These are phyloP conservation scores for Drosophila subsilvestris DNA, from an alignment of 2,888 invertebrate species.

Conservation along the genomic window DNA sequence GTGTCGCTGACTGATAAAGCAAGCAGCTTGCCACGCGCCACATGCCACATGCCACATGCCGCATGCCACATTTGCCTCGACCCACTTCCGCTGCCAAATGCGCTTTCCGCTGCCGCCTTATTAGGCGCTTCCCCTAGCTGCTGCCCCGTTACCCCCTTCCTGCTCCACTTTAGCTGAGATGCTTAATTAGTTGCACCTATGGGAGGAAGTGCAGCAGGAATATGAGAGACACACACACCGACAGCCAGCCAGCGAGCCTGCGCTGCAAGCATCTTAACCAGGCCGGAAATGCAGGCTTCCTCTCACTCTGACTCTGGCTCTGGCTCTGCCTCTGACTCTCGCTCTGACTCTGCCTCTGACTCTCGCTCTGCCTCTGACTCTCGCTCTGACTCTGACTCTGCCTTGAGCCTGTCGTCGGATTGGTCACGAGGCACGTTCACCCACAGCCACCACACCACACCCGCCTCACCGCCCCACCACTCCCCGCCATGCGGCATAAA, in stretches of 20 bases:
- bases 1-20: constrained; percentile 56
- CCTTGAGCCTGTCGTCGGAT: neutral
- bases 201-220: constrained; percentile 42
- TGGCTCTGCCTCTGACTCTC: neutral
- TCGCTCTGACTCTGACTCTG: neutral
- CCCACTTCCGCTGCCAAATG: constrained; percentile 30
- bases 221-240: neutral
- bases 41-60: constrained; percentile 47
- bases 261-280: constrained; percentile 1
- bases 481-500: constrained; percentile 3
- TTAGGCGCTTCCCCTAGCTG: constrained; percentile 26
- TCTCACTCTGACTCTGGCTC: neutral
- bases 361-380: constrained; percentile 9
- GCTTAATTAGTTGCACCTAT: constrained; percentile 38
- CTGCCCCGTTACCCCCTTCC: neutral
- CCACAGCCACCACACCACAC: constrained; percentile 33
- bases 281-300: constrained; percentile 18
- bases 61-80: constrained; percentile 49
- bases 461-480: no score
- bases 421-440: constrained; percentile 44
- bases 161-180: neutral
- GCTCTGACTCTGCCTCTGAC: neutral
- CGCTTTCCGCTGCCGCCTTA: constrained; percentile 33
- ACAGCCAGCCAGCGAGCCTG: constrained; percentile 1
- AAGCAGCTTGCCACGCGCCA: constrained; percentile 57